These are phyloP conservation scores for Pseudochirops corinnae DNA, from an alignment of 2,797 vertebrate genomes.

Conservation along the genomic window DNA sequence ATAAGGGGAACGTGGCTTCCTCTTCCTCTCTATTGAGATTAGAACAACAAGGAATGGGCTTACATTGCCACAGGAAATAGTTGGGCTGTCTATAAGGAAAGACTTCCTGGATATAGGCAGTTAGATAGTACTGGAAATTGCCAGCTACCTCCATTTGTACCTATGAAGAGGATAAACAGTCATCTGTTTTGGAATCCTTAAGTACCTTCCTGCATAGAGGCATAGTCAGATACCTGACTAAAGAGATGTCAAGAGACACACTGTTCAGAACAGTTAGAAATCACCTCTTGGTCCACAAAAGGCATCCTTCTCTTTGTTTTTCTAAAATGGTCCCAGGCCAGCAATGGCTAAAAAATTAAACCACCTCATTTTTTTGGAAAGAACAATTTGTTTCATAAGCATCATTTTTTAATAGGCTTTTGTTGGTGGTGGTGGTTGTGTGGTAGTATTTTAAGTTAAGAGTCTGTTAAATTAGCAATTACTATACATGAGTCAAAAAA, in stretches of 20 bases:
- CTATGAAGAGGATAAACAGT: background rate
- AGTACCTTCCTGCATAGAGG: background rate
- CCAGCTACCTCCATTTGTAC: background rate
- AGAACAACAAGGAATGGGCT: background rate
- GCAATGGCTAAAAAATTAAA: background rate
- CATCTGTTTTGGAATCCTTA: background rate
- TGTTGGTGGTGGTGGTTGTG: background rate
- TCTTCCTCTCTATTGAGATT: background rate
- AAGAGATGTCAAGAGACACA: background rate
- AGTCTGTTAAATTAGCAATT: slow-evolving; percentile 16
- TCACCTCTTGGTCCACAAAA: background rate
- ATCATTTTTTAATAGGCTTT: background rate
- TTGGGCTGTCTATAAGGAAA: background rate
- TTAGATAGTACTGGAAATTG: background rate
- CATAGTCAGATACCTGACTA: background rate
- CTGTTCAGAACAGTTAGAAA: background rate
- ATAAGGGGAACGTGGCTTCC: background rate
- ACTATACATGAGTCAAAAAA: slow-evolving; percentile 9
- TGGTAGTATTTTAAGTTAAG: background rate
- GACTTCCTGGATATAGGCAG: background rate
- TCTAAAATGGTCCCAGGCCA: background rate
- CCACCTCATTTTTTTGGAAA: background rate
- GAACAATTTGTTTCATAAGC: background rate
- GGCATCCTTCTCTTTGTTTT: background rate
- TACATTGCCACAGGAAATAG: background rate